These are phyloP conservation scores for Mobula hypostoma DNA, from an alignment of 2,113 vertebrate genomes.

Conservation along the genomic window DNA sequence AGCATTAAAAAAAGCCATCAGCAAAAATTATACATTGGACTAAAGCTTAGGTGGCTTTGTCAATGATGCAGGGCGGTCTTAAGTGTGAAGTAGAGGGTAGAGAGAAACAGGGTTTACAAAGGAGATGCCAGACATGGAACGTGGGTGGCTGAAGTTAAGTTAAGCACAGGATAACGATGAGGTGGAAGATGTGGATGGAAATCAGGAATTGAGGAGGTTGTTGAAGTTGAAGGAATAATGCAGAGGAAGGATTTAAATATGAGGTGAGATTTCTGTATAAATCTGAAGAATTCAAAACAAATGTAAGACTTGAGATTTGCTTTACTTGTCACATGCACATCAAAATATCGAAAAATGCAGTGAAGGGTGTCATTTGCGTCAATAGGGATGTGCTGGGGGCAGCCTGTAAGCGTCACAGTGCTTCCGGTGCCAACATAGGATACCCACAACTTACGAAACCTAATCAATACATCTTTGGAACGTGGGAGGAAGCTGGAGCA, in stretches of 20 bases:
- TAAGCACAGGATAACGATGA: background rate
- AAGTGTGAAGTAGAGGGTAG: background rate
- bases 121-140: background rate
- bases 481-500: no score
- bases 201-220: background rate
- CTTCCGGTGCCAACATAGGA: no score
- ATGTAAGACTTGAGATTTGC: no score
- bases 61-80: background rate
- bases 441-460: no score
- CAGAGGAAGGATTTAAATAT: background rate
- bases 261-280: background rate
- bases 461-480: no score
- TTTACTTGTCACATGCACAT: no score
- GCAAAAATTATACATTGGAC: background rate
- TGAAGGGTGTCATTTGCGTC: no score
- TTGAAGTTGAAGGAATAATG: background rate
- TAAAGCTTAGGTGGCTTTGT: background rate
- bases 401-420: no score
- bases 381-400: no score
- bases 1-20: background rate
- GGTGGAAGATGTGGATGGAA: background rate
- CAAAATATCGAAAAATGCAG: no score
- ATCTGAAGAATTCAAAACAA: background rate
- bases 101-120: background rate
- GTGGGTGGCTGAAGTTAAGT: background rate